Base-by-base conservation (phyloP, 2,113 vertebrate genomes). In the Beaufortia kweichowensis region DNA sequence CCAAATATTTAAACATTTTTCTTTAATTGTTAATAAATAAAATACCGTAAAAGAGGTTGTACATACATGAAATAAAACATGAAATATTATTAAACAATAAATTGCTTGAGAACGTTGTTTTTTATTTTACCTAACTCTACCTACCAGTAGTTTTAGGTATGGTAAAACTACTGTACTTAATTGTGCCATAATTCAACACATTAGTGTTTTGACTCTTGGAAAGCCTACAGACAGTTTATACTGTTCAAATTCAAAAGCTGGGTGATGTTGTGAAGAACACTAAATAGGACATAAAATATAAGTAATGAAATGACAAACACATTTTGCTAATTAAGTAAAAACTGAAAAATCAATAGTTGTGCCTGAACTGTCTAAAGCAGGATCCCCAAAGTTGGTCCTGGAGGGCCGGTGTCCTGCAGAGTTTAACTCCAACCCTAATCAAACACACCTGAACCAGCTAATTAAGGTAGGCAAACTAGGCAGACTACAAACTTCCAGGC, bases 301-400 rank as follows among this genome's bases (percentile, higher is more conserved):
- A 53, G 53, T 39, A 56, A 68, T 48, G 50, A 48, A 33, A 82
- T 75, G 71, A n/a, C n/a, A n/a, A n/a, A n/a, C n/a, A n/a, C n/a
- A n/a, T 91, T 89, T 87, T 86, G 84, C 80, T 74, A 82, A 21
- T 28, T 41, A 24, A 78, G 75, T 62, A 3, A 82, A 77, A 85
- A 76, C 74, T 31, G 55, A 71, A 85, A 73, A 41, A 17, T 46
- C 17, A 89, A 10, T 70, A 41, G 78, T 76, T 65, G 75, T 71
- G 85, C 91, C 91, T 91, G 91, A 85, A 87, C 84, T 86, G 77
- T 84, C 60, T 74, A 33, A 19, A 19, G n/a, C n/a, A n/a, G n/a
- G n/a, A n/a, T n/a, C n/a, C n/a, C n/a, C n/a, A n/a, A n/a, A n/a
- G n/a, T n/a, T n/a, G n/a, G n/a, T n/a, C n/a, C n/a, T n/a, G n/a